Evolutionary conservation across 2,113 vertebrate genomes (phyloP), one percentile per base, ranked within the genome.

Genomic region (Crocuta crocuta): DNA sequence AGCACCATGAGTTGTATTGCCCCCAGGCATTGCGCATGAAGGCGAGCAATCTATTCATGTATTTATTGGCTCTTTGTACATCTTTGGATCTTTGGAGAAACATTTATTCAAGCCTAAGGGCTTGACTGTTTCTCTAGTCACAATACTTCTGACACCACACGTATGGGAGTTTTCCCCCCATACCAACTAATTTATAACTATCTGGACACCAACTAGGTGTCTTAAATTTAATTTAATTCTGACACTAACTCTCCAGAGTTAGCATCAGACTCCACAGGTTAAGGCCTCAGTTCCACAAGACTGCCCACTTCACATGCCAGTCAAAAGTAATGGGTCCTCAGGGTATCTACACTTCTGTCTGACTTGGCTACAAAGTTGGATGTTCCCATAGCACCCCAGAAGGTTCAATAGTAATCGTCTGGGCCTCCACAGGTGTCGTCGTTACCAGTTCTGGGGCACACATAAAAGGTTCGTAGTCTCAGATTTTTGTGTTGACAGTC

Each of bases 91-190:
- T 76, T 66, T 55, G 79, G 58, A 66, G 28, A 74, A 65, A 74
- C 7, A 6, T 23, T 70, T 66, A 74, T 55, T 76, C 58, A 66
- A n/a, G n/a, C 73, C 19, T 39, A 39, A 39, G 39, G 39, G 39
- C n/a, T n/a, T n/a, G n/a, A 74, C n/a, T 10, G 43, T 83, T 65
- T 76, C 58, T 90, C 58, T 66, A 43, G 35, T 83, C 58, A 74
- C 68, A 95, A 65, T 65, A 90, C 80, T 73, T 79, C 16, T 95
- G 79, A 95, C 28, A 66, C 26, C 45, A 89, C 76, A 74, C 28
- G 45, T 76, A 35, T 83, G 94, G 79, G 86, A 76, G 55, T 4
- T 66, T 48, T 73, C 19, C 1, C 74, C 68, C 26, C 55, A 90
- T 13, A 83, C 28, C 21, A 21, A 83, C 79, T 43, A 66, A 16